Evolutionary conservation across 2,888 invertebrate genomes (phyloP).

Genomic region (Oscheius sp.): DNA sequence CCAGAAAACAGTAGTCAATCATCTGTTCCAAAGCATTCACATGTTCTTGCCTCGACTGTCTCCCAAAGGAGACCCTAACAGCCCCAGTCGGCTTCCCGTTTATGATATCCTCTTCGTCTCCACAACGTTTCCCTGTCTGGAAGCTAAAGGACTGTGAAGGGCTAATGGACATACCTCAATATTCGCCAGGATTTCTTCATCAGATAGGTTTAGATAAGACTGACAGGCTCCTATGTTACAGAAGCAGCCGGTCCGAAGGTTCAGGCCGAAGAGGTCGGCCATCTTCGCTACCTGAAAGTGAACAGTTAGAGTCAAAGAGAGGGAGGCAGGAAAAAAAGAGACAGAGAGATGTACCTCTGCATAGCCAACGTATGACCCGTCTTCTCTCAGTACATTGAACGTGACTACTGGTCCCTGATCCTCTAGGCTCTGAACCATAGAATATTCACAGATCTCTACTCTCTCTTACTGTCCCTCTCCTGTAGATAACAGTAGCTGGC

Average conservation of each 20-base stretch:
- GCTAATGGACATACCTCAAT: constrained; percentile 37
- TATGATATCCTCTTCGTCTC: constrained; percentile 66
- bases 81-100: constrained; percentile 91
- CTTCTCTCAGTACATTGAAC: constrained; percentile 85
- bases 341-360: constrained; percentile 80
- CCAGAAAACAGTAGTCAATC: constrained; percentile 66
- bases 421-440: not conserved
- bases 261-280: constrained; percentile 87
- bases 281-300: constrained; percentile 84
- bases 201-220: constrained; percentile 49
- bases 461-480: constrained; percentile 23
- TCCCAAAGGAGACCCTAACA: constrained; percentile 90
- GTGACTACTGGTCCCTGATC: constrained; percentile 87
- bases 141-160: not conserved
- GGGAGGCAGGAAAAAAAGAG: not conserved
- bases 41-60: constrained; percentile 83
- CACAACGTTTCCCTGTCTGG: constrained; percentile 69
- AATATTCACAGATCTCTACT: not conserved
- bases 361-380: constrained; percentile 87
- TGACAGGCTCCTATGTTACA: constrained; percentile 86
- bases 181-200: constrained; percentile 47
- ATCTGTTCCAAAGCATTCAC: constrained; percentile 55
- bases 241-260: constrained; percentile 91
- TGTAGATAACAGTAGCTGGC: constrained; percentile 46
- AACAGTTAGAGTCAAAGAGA: too few relatives aligned